Conservation (phyloP, 2,888 invertebrate species). For the Ecdyonurus torrentis region DNA sequence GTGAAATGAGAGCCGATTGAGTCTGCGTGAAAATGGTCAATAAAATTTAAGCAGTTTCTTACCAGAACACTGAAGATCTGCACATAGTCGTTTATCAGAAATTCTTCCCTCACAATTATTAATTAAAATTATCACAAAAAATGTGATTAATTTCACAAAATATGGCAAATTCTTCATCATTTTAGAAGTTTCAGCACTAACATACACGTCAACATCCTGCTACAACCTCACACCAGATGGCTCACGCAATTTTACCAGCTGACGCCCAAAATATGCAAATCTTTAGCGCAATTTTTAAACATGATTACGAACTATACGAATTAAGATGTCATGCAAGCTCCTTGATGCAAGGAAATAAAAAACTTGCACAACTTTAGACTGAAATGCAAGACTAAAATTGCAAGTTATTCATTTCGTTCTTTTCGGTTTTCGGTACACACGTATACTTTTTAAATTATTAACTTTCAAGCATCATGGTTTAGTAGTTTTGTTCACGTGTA, state of each 20-base stretch:
- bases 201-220: slow-evolving; percentile 3
- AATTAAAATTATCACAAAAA: background rate
- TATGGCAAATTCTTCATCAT: background rate
- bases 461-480: too few relatives aligned
- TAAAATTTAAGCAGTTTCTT: slow-evolving; percentile 21
- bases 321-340: too few relatives aligned
- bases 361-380: too few relatives aligned
- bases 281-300: background rate
- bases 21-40: background rate
- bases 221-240: background rate
- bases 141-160: background rate
- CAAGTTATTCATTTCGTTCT: too few relatives aligned
- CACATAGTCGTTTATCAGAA: slow-evolving; percentile 53
- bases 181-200: background rate
- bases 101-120: slow-evolving; percentile 19
- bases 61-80: slow-evolving; percentile 53
- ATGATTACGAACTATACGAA: too few relatives aligned
- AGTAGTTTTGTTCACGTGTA: too few relatives aligned
- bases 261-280: background rate
- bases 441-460: too few relatives aligned
- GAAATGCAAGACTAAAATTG: too few relatives aligned
- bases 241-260: background rate
- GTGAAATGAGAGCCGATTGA: background rate
- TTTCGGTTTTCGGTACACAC: too few relatives aligned
- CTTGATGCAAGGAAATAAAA: too few relatives aligned